phyloP scores from a whole-genome alignment of 2,797 vertebrate genomes.

The Iguana delicatissima region DNA sequence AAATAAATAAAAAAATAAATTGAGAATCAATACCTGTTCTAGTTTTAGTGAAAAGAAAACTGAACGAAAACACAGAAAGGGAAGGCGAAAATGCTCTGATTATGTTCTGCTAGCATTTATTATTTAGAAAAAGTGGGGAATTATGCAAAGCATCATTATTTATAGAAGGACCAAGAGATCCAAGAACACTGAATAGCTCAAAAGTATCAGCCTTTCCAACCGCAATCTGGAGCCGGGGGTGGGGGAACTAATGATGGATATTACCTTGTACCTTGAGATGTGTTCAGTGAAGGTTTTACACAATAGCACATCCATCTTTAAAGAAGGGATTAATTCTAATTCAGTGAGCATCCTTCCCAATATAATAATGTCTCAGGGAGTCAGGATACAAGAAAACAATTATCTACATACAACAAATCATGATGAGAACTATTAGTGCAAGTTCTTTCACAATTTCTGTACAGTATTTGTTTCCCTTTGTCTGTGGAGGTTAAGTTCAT shows the following conservation, averaged over 20 bases:
- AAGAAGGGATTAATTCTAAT: conserved; percentile 18
- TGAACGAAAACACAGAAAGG: conserved; percentile 39
- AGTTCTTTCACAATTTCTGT: neutral
- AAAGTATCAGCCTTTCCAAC: neutral
- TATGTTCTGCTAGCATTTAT: neutral
- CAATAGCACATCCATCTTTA: conserved; percentile 1
- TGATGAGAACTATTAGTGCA: conserved; percentile 4
- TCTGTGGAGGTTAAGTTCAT: neutral
- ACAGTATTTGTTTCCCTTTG: neutral
- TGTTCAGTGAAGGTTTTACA: conserved; percentile 7
- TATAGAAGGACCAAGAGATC: neutral
- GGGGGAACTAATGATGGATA: neutral
- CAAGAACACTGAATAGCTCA: neutral
- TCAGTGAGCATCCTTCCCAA: neutral
- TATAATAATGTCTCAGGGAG: neutral
- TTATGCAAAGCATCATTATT: conserved; percentile 29
- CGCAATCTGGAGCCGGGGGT: neutral
- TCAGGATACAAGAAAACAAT: conserved; percentile 11
- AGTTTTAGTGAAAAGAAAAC: conserved; percentile 62
- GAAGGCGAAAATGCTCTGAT: conserved; percentile 7
- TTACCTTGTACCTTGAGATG: neutral
- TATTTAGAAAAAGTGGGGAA: conserved; percentile 32
- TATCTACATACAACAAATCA: neutral
- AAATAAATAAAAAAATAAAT: conserved; percentile 62
- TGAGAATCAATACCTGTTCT: conserved; percentile 63